Percentiles rank a stretch among this genome's conserved stretches.
These are phyloP conservation scores for Hirtodrosophila confusa DNA, from an alignment of 2,888 invertebrate genomes.

Conservation along the genomic window DNA sequence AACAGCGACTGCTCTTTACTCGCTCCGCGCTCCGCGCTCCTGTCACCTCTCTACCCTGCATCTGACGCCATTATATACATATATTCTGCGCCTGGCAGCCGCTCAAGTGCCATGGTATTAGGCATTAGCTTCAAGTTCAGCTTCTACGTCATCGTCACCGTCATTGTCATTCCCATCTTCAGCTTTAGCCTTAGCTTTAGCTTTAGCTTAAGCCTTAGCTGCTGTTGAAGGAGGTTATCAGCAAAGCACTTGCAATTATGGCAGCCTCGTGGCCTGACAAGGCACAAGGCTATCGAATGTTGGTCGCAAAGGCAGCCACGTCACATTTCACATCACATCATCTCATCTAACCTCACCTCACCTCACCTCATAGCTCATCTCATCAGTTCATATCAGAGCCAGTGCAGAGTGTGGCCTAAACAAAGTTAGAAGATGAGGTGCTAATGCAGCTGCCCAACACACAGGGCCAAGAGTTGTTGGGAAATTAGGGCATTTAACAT, in stretches of 20 bases:
- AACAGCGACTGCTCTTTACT: constrained; percentile 16
- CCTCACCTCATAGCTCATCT: neutral
- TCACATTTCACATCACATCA: neutral
- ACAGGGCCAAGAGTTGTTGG: constrained; percentile 21
- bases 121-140: constrained; percentile 20
- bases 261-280: constrained; percentile 5
- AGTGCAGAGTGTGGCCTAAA: constrained; percentile 26
- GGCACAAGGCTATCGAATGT: constrained; percentile 13
- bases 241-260: constrained; percentile 34
- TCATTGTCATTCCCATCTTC: neutral
- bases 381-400: neutral
- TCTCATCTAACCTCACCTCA: neutral
- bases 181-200: neutral
- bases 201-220: neutral
- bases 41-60: too few species aligned
- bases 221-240: constrained; percentile 3
- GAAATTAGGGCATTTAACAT: constrained; percentile 79
- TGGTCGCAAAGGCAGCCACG: neutral
- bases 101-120: constrained; percentile 45
- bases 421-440: constrained; percentile 50
- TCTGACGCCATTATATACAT: too few species aligned
- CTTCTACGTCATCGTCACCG: constrained; percentile 1
- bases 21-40: too few species aligned
- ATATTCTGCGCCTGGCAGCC: constrained; percentile 24
- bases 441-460: constrained; percentile 42